These are phyloP conservation scores for Antheraea pernyi DNA, from an alignment of 1,140 invertebrate genomes.

Conservation along the genomic window DNA sequence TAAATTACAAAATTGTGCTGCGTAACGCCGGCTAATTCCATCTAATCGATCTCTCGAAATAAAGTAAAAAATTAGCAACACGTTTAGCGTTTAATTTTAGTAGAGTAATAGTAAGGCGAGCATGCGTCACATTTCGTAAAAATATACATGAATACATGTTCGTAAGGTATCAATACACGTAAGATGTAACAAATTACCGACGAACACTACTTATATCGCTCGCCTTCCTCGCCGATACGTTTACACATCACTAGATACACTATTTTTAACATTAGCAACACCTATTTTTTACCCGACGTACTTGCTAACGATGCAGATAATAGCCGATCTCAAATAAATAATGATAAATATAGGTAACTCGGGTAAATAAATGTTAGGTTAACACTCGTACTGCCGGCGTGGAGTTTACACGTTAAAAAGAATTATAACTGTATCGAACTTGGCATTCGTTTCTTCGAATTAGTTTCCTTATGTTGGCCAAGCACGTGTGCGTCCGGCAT, in stretches of 20 bases:
- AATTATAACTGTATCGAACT: constrained; percentile 25
- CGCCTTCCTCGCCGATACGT: constrained; percentile 18
- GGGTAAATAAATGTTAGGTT: constrained; percentile 22
- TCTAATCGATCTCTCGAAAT: background rate
- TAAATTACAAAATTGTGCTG: no score
- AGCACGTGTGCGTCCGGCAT: background rate
- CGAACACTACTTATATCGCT: constrained; percentile 16
- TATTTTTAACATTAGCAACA: constrained; percentile 40
- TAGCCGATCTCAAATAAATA: constrained; percentile 35
- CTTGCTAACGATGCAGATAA: constrained; percentile 26
- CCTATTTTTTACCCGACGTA: constrained; percentile 32
- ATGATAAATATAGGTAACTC: constrained; percentile 35
- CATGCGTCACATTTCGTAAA: constrained; percentile 15
- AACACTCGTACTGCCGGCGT: background rate
- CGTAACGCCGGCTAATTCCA: background rate
- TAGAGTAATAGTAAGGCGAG: constrained; percentile 11
- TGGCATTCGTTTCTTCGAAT: constrained; percentile 22
- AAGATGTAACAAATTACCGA: constrained; percentile 15
- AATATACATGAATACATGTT: constrained; percentile 14
- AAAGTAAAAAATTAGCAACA: constrained; percentile 11
- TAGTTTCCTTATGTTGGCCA: background rate
- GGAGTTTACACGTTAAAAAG: constrained; percentile 7
- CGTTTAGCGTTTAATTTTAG: constrained; percentile 17
- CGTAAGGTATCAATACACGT: constrained; percentile 11
- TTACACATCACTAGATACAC: constrained; percentile 27